These are phyloP conservation scores for Pituophis catenifer DNA, from an alignment of 2,113 vertebrate genomes.

Conservation along the genomic window DNA sequence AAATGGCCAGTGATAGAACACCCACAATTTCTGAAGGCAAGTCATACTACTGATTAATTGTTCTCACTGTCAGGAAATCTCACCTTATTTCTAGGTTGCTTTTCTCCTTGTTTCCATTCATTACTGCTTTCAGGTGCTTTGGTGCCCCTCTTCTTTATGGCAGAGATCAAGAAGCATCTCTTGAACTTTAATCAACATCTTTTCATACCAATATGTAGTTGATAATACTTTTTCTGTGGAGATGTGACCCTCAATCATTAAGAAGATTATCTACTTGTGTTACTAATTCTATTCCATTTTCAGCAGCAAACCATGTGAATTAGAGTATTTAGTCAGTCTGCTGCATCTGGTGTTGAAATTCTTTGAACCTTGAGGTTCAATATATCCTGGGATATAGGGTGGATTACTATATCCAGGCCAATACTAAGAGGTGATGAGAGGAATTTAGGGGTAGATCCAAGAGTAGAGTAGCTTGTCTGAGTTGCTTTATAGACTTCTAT, in stretches of 20 bases:
- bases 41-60: background rate
- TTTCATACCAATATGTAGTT: background rate
- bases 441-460: background rate
- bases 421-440: background rate
- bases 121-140: background rate
- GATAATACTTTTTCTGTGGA: background rate
- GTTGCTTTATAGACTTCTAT: background rate
- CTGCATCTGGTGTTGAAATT: background rate
- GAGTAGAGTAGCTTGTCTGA: background rate
- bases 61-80: background rate
- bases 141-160: background rate
- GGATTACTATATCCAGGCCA: background rate
- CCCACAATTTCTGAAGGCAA: background rate
- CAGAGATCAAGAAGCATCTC: background rate
- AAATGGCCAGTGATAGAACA: background rate
- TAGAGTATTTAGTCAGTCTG: background rate
- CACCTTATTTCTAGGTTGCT: background rate
- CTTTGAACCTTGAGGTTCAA: background rate
- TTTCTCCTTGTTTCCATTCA: background rate
- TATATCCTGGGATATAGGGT: background rate
- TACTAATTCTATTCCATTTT: background rate
- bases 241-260: background rate
- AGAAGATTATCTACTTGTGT: background rate
- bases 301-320: background rate
- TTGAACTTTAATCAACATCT: background rate